Evolutionary conservation across 2,113 vertebrate genomes (phyloP), one percentile per base, ranked within the genome.

Genomic region (Conger conger): DNA sequence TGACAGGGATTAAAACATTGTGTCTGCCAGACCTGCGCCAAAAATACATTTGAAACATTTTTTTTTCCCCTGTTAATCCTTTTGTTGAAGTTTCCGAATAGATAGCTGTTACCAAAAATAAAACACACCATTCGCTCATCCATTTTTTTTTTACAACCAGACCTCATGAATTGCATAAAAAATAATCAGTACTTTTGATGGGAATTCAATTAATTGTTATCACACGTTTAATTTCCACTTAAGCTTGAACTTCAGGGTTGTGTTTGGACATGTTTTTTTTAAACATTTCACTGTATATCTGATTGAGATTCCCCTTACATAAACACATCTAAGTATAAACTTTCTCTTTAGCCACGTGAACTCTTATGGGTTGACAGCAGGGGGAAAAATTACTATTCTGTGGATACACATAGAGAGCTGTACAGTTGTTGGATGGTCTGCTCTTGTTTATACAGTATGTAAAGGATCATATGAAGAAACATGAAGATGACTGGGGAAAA

Each of bases 281-380:
- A 63, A 88, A 87, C 82, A 79, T 83, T 85, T 4, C 37, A 17
- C 79, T 85, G 20, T 27, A 79, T 63, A 60, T 0, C 40, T 13
- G 45, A 50, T 50, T 57, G 73, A 0, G 87, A 79, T 45, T 73
- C 68, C n/a, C 68, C 68, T 73, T n/a, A 30, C 30, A 30, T 73
- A 73, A 73, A 73, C 68, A n/a, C 0, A 73, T n/a, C 68, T 73
- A 87, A 88, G 35, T 87, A 89, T 87, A 91, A 86, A 85, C 50
- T 36, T 42, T 13, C 63, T 63, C 57, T 63, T 83, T 42, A n/a
- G 35, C 78, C 84, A 23, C 68, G n/a, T 33, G 57, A 68, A 27
- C 76, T 86, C 85, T 88, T 76, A 54, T 82, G 68, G 68, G n/a
- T 33, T 33, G 27, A 73, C 68, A 33, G 68, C 9, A 9, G 9